Conservation (phyloP, 1,140 invertebrate species). For the Neotoxoptera formosana region DNA sequence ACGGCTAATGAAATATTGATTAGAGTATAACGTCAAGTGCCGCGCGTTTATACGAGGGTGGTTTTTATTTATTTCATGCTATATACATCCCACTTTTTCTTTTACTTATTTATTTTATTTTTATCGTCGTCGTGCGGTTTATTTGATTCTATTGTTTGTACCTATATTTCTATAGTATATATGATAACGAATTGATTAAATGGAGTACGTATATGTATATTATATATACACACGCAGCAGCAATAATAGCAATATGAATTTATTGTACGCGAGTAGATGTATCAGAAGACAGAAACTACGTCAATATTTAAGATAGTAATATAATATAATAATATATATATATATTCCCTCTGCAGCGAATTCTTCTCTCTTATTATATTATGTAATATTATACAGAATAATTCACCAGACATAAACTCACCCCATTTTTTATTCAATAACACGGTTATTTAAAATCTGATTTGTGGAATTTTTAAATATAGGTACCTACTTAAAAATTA, state of each 20-base stretch:
- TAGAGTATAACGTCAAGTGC: conserved; percentile 40
- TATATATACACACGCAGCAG: neutral
- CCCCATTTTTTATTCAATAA: no score
- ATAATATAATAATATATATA: conserved; percentile 3
- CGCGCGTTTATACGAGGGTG: neutral
- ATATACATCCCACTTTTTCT: neutral
- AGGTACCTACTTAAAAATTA: no score
- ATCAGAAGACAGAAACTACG: neutral
- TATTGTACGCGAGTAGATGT: neutral
- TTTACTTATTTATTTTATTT: conserved; percentile 1
- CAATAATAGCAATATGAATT: conserved; percentile 31
- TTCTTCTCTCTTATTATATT: neutral
- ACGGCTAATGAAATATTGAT: conserved; percentile 50
- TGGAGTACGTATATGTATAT: neutral
- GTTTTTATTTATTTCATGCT: neutral
- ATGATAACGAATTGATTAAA: neutral
- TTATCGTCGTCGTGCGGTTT: conserved; percentile 31
- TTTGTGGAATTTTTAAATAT: no score
- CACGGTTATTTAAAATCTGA: no score
- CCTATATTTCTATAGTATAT: neutral
- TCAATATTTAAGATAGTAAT: neutral
- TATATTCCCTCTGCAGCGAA: neutral
- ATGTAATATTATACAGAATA: neutral
- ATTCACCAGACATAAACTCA: no score
- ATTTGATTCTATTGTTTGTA: neutral